A percentile compares a stretch with the other conserved stretches of the same genome.
Conservation (phyloP, 2,888 invertebrate species). For the Clunio marinus region DNA sequence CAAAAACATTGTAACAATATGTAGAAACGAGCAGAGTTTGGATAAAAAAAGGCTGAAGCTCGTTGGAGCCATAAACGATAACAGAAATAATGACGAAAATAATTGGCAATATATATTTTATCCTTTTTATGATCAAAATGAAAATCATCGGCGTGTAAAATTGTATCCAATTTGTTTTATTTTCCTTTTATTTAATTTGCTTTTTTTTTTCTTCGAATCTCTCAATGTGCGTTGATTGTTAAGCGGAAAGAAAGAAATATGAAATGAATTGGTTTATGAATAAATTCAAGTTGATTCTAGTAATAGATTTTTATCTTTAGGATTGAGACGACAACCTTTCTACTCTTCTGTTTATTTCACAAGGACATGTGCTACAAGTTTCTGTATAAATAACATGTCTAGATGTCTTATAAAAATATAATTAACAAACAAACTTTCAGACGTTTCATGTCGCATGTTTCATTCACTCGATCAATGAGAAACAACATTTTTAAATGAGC, state of each 20-base stretch:
- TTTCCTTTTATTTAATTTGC: slow-evolving; percentile 24
- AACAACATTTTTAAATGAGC: no score
- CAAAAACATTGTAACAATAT: neutral
- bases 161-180: slow-evolving; percentile 39
- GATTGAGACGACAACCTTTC: no score
- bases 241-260: neutral
- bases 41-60: slow-evolving; percentile 3
- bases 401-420: no score
- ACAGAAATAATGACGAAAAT: slow-evolving; percentile 34
- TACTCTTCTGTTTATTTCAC: neutral
- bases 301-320: neutral
- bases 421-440: no score
- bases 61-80: slow-evolving; percentile 17
- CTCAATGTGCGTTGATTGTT: neutral
- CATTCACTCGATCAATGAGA: no score
- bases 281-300: neutral
- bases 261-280: neutral
- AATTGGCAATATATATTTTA: slow-evolving; percentile 38
- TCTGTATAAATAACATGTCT: no score
- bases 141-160: slow-evolving; percentile 36
- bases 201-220: neutral
- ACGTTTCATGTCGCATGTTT: no score
- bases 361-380: no score
- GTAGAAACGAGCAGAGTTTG: no score
- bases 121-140: slow-evolving; percentile 37